Base-by-base conservation (phyloP, 2,797 vertebrate genomes). In the Pteropus rufus region DNA sequence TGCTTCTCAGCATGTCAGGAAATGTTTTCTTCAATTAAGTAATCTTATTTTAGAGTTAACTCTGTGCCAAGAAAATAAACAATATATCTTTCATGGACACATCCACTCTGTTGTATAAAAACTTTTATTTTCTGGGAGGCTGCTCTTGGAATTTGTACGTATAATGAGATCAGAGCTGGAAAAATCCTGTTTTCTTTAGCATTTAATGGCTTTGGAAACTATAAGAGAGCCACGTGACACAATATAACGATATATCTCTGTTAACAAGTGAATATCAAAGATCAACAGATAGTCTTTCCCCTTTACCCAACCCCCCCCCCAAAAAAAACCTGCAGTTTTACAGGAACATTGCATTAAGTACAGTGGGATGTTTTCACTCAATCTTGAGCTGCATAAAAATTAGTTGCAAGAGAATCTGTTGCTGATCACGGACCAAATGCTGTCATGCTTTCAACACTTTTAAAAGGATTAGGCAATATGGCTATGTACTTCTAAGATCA, bases 21-120 rank as follows among this genome's bases (percentile, higher is more conserved):
- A 98, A 98, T 97, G 96, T 98, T 98, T 98, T 98, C 97, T 98
- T 98, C 98, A 98, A 97, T 98, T 98, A 98, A 98, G 94, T 98
- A 98, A 98, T 98, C 98, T 98, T 93, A 97, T 98, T 98, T 98
- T 97, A 97, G 97, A 98, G 70, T 93, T 91, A 97, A 93, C 73
- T 96, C 73, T 93, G 88, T 95, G 96, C 97, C 98, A 98, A 97
- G 97, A 98, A 98, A 98, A 97, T 95, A 97, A 98, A 98, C 92
- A 98, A 92, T 85, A 77, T 96, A 98, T 98, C 93, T 98, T 98
- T 94, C 96, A 97, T 89, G 83, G 84, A 93, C 93, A 96, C 54
- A 94, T 6, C 96, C 36, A 97, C 73, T n/a, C 81, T 36, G 56
- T 56, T 89, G 80, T 80, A 93, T 81, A 96, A 80, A 97, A 95